Base-by-base conservation (phyloP, 2,888 invertebrate genomes). In the Erynnis tages region DNA sequence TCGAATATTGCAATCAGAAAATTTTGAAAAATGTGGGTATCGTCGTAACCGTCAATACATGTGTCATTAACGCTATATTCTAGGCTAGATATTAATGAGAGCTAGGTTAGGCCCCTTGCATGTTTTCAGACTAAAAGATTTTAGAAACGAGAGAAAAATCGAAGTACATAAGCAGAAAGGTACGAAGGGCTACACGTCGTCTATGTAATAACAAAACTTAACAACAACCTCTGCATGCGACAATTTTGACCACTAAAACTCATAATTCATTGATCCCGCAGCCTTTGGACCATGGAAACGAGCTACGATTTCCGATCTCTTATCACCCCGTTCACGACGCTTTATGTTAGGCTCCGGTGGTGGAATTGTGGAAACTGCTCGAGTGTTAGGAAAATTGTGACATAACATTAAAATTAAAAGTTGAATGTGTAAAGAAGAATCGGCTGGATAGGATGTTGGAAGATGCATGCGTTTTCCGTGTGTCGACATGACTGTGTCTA, bases 61-160 rank as follows among this genome's bases (percentile, higher is more conserved):
- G 72, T 78, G 74, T 77, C 80, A 81, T 82, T 83, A 82, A 84
- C 72, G 86, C 87, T 85, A 84, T 71, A 73, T 57, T 69, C 63
- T 81, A 82, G 78, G 84, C 84, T 86, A 86, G 83, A 72, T 62
- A 77, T 72, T 81, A 79, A 82, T 76, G 63, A 60, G 59, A 66
- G 72, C 77, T 79, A 82, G 75, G 80, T 66, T 78, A 83, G 77
- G 82, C 70, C 67, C 68, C 69, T n/a, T 82, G 86, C 86, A 87
- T 87, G 86, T 71, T 76, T 73, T 72, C 76, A 60, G 62, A 61
- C 56, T 59, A 63, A 61, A n/a, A 61, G 59, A 59, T 52, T 41
- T 19, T 32, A 43, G 45, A 46, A 16, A 16, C 25, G 17, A 35
- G 25, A 64, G 62, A 63, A 54, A 54, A 57, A 34, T 54, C 49